Conservation (phyloP, 2,888 invertebrate species). For the Oegoconia quadripuncta region DNA sequence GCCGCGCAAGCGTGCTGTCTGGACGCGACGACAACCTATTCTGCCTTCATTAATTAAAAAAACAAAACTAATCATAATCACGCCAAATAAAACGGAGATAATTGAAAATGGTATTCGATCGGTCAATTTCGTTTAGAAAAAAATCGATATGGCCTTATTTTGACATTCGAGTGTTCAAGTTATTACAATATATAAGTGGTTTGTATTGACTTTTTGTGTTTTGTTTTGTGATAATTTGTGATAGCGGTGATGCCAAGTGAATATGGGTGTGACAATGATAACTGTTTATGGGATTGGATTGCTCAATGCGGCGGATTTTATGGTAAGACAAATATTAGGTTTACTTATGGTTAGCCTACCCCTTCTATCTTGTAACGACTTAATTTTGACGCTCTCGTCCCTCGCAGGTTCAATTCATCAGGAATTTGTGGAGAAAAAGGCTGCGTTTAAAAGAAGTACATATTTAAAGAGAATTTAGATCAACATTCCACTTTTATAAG, state of each 20-base stretch:
- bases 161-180: slow-evolving; percentile 26
- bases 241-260: slow-evolving; percentile 65
- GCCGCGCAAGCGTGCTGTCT: slow-evolving; percentile 57
- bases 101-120: slow-evolving; percentile 34
- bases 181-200: slow-evolving; percentile 38
- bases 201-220: slow-evolving; percentile 64
- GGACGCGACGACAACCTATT: slow-evolving; percentile 24
- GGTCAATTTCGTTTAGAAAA: slow-evolving; percentile 20
- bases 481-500: too few relatives aligned
- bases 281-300: slow-evolving; percentile 68
- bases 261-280: slow-evolving; percentile 68
- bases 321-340: slow-evolving; percentile 44
- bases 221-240: slow-evolving; percentile 64
- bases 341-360: too few relatives aligned
- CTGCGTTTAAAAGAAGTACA: too few relatives aligned
- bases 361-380: too few relatives aligned
- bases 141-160: slow-evolving; percentile 28
- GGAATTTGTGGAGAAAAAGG: too few relatives aligned
- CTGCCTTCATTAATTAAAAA: slow-evolving; percentile 25
- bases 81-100: slow-evolving; percentile 25
- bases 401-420: too few relatives aligned
- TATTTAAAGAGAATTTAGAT: too few relatives aligned
- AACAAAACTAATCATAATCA: slow-evolving; percentile 34
- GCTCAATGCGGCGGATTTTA: slow-evolving; percentile 53
- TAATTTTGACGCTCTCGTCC: too few relatives aligned